A percentile compares a stretch with the other conserved stretches of the same genome.
Conservation (phyloP, 1,140 invertebrate genomes). For the Kradibia gibbosae region DNA sequence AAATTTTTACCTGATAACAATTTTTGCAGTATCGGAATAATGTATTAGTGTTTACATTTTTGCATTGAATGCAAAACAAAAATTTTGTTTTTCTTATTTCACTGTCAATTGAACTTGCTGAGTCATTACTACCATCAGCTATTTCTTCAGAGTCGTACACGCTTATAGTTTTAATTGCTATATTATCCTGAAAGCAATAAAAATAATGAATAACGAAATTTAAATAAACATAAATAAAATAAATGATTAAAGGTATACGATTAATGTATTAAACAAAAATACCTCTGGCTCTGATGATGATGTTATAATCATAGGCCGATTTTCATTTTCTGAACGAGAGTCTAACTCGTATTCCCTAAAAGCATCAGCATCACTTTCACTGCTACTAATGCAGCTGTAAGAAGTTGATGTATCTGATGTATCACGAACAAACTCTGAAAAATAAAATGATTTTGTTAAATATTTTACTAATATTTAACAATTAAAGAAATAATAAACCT, state of each 20-base stretch:
- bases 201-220: neutral
- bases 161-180: constrained; percentile 56
- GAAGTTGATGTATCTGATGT: constrained; percentile 56
- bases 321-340: constrained; percentile 51
- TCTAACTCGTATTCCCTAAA: constrained; percentile 56
- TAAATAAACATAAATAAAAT: neutral
- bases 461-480: neutral
- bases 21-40: constrained; percentile 79
- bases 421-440: constrained; percentile 56
- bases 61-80: constrained; percentile 77
- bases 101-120: constrained; percentile 71
- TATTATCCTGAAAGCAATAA: constrained; percentile 56
- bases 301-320: constrained; percentile 32
- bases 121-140: constrained; percentile 74
- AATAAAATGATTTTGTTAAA: neutral
- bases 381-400: constrained; percentile 39
- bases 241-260: neutral
- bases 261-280: constrained; percentile 16
- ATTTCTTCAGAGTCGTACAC: constrained; percentile 58
- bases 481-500: no score
- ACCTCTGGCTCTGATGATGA: constrained; percentile 58
- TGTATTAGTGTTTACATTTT: constrained; percentile 76
- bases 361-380: constrained; percentile 45
- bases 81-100: constrained; percentile 76
- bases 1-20: constrained; percentile 75